phyloP scores from a whole-genome alignment of 2,113 vertebrate genomes.

The Chlorodrepanis virens region DNA sequence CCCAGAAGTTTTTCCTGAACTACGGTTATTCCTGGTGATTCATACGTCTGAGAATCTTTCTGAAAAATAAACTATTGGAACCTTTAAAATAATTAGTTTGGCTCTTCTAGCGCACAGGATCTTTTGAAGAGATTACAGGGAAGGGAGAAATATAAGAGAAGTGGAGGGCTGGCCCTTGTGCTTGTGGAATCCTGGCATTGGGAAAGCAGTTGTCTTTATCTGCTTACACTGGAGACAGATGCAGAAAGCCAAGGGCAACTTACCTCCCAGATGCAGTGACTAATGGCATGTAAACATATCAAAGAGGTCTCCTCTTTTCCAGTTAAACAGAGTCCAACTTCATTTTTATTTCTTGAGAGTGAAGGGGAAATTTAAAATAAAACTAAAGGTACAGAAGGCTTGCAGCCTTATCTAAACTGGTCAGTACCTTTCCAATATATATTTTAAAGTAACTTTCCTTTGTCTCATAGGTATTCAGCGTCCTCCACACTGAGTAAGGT shows the following conservation, averaged over 20 bases:
- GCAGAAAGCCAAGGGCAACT: conserved; percentile 35
- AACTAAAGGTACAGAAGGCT: not conserved
- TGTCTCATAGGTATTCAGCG: not conserved
- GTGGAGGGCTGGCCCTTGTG: not conserved
- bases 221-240: not conserved
- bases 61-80: conserved; percentile 59
- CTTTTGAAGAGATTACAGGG: conserved; percentile 43
- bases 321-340: not conserved
- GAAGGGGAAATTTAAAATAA: not conserved
- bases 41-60: conserved; percentile 59
- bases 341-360: not conserved
- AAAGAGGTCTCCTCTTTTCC: not conserved
- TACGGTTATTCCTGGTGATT: conserved; percentile 44
- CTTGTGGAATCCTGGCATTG: conserved; percentile 9
- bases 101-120: not conserved
- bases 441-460: not conserved
- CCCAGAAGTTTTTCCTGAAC: conserved; percentile 41
- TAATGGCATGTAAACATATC: conserved; percentile 26
- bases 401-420: not conserved
- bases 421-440: not conserved
- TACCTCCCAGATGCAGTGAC: conserved; percentile 48
- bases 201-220: conserved; percentile 17
- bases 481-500: not conserved
- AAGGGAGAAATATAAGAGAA: conserved; percentile 6
- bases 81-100: conserved; percentile 54